Base-by-base conservation (phyloP, 1,140 invertebrate genomes). In the Drosophila kurseongensis region DNA sequence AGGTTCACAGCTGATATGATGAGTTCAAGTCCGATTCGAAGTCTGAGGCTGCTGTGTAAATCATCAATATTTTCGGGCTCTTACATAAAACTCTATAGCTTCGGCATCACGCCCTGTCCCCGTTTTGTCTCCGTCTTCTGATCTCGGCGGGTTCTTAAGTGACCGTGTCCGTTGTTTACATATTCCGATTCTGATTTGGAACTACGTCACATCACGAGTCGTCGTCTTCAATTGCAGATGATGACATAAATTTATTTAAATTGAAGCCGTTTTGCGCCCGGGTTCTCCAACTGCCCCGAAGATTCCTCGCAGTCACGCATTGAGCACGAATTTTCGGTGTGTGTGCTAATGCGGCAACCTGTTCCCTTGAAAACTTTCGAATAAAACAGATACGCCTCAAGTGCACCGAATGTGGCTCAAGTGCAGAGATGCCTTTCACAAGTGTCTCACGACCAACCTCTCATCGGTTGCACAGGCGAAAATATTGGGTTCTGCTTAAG, bases 381-480 rank as follows among this genome's bases (percentile, higher is more conserved):
- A 88, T 47, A 32, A 3, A 51, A 16, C 3, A 56, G 32, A 55
- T 52, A 40, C 42, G 61, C 66, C 77, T 85, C 82, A 85, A 85
- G 82, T 86, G 82, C 82, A 85, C 61, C 61, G 51, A 82, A 85
- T 85, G 78, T 85, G 78, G 82, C 71, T 86, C 82, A 85, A 86
- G 82, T 86, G 83, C 82, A 83, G 79, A 85, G 63, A 77, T 77
- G 63, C 74, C 74, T 77, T 77, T 77, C 74, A 77, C 74, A 77
- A 71, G 76, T 51, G 16, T 32, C 47, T 77, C 77, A 63, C 65
- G 58, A 44, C 48, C 42, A 67, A 63, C 71, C 73, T 62, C 36
- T 62, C 36, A 54, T 18, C 58, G 23, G 13, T 27, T 60, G 74
- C 59, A 65, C 62, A 62, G 27, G 4, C 12, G 0, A 18, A 61